A percentile compares a stretch with the other conserved stretches of the same genome.
Conservation (phyloP, 2,888 invertebrate species). For the Drosophila demipolita region DNA sequence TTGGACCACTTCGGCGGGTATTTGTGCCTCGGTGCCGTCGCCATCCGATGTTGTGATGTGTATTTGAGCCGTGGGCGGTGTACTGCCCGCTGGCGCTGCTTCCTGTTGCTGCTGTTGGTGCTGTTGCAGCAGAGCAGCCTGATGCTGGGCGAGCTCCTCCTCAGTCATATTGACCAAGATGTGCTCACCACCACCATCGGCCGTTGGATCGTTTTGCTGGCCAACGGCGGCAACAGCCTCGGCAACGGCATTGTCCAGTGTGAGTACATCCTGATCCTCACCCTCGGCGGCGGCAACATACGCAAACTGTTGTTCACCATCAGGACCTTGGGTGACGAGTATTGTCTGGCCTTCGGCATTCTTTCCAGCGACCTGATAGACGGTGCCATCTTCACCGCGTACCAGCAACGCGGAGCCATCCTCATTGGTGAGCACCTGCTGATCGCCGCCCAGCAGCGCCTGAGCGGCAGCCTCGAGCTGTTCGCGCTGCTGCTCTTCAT, state of each 20-base stretch:
- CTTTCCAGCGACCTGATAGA: conserved; percentile 90
- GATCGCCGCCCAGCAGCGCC: conserved; percentile 79
- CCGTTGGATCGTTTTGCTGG: conserved; percentile 75
- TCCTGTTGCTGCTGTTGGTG: conserved; percentile 52
- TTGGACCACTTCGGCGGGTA: conserved; percentile 94
- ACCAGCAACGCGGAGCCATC: conserved; percentile 91
- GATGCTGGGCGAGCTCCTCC: conserved; percentile 81
- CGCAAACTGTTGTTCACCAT: conserved; percentile 90
- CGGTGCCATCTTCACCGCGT: conserved; percentile 91
- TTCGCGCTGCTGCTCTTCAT: conserved; percentile 77
- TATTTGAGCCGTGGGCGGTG: conserved; percentile 65
- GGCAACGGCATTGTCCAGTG: conserved; percentile 84
- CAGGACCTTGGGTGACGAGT: conserved; percentile 90
- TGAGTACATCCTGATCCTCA: conserved; percentile 86
- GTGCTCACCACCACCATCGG: conserved; percentile 76
- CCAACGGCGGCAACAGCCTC: conserved; percentile 84
- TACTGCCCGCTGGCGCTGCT: conserved; percentile 47
- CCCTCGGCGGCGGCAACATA: conserved; percentile 88
- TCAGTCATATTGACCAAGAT: conserved; percentile 83
- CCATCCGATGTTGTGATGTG: conserved; percentile 75
- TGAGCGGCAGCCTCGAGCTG: conserved; percentile 78
- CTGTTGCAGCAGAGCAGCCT: conserved; percentile 72
- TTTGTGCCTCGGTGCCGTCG: conserved; percentile 89
- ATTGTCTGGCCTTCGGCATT: conserved; percentile 92
- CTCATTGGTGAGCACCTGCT: conserved; percentile 85